These are phyloP conservation scores for Venustaconcha ellipsiformis DNA, from an alignment of 1,140 invertebrate species.

Conservation along the genomic window DNA sequence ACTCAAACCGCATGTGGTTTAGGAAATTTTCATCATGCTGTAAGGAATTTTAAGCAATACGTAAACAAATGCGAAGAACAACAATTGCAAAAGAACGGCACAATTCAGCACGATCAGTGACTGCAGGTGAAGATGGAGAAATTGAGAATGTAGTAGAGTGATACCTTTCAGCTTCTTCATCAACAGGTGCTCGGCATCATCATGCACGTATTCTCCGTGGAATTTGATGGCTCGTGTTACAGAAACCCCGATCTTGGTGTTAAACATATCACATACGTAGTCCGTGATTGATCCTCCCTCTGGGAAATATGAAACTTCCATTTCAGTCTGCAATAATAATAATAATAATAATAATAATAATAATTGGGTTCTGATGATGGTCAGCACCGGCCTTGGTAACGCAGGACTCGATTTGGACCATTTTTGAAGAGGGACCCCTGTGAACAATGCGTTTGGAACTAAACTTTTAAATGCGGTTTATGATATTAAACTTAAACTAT, in stretches of 20 bases:
- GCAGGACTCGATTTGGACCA: too few relatives aligned
- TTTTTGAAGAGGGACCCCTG: too few relatives aligned
- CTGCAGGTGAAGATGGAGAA: not conserved
- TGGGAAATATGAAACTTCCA: slow-evolving; percentile 65
- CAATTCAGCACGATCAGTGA: not conserved
- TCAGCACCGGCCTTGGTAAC: not conserved
- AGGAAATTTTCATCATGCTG: not conserved
- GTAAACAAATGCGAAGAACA: not conserved
- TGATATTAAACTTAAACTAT: too few relatives aligned
- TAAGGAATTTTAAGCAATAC: not conserved
- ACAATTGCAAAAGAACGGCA: not conserved
- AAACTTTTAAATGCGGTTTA: too few relatives aligned
- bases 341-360: not conserved
- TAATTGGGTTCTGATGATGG: too few relatives aligned
- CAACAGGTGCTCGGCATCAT: slow-evolving; percentile 55
- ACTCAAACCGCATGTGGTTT: not conserved
- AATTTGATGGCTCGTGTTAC: slow-evolving; percentile 64
- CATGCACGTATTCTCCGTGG: slow-evolving; percentile 45
- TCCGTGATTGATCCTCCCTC: slow-evolving; percentile 64
- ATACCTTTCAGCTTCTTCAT: slow-evolving; percentile 64
- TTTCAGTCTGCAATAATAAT: slow-evolving; percentile 57
- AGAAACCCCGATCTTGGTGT: slow-evolving; percentile 55
- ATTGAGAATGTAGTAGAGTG: not conserved
- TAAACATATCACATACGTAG: slow-evolving; percentile 55
- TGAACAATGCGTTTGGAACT: too few relatives aligned